phyloP scores from a whole-genome alignment of 1,140 invertebrate species.

The Conus betulinus region DNA sequence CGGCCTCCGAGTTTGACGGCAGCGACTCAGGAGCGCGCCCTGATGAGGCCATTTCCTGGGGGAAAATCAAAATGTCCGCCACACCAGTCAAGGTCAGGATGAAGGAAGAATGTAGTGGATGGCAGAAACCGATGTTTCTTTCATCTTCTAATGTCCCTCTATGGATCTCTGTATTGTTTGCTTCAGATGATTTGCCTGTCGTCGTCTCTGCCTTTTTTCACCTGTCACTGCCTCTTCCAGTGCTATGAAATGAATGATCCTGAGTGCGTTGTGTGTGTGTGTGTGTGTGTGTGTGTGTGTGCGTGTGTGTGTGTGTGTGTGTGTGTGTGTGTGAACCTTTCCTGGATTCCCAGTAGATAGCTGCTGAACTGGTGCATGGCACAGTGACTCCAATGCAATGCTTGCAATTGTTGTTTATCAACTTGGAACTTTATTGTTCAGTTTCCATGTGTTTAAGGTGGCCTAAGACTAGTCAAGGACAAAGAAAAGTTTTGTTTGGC shows the following conservation, averaged over 20 bases:
- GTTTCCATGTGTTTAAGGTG: no score
- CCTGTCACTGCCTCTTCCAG: neutral
- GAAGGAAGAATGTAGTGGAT: neutral
- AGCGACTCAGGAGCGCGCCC: constrained; percentile 98
- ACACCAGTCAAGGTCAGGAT: constrained; percentile 90
- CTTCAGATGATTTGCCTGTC: neutral
- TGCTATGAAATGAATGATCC: neutral
- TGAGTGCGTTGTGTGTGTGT: no score
- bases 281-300: no score
- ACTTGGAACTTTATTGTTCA: no score
- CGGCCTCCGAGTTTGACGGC: constrained; percentile 98
- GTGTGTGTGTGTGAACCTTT: no score
- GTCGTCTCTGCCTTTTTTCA: neutral
- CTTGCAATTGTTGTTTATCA: no score
- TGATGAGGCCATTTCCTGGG: constrained; percentile 99
- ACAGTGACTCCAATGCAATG: no score
- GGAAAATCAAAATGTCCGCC: constrained; percentile 94
- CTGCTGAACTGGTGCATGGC: no score
- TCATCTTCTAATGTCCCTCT: neutral
- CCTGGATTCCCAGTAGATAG: no score
- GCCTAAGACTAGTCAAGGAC: no score
- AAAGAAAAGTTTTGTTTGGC: no score
- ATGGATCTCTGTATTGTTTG: neutral
- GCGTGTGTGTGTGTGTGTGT: no score
- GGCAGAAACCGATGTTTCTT: neutral